A percentile compares a stretch with the other conserved stretches of the same genome.
These are phyloP conservation scores for Mesorhabditis spiculigera DNA, from an alignment of 2,888 invertebrate genomes.

Conservation along the genomic window DNA sequence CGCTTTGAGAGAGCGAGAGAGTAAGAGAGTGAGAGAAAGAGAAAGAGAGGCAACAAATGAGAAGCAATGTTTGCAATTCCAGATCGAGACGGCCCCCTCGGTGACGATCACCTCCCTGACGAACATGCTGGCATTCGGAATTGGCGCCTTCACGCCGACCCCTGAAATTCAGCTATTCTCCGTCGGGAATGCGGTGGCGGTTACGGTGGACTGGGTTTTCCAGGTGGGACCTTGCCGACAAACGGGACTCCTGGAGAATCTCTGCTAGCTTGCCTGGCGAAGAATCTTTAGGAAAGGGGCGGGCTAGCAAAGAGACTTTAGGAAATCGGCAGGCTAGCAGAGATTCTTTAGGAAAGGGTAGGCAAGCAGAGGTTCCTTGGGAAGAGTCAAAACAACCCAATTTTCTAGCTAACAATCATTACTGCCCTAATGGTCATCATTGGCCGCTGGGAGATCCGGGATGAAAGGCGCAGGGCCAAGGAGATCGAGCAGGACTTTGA, in stretches of 20 bases:
- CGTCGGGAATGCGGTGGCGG: conserved; percentile 54
- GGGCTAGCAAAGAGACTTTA: background rate
- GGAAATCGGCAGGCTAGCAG: background rate
- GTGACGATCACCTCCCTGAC: conserved; percentile 56
- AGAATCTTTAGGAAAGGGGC: too few relatives aligned
- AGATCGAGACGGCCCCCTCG: conserved; percentile 1
- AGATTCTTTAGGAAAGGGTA: background rate
- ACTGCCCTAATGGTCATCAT: conserved; percentile 51
- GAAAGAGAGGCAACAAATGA: too few relatives aligned
- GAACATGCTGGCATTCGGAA: conserved; percentile 42
- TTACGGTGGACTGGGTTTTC: conserved; percentile 47
- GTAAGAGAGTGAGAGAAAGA: too few relatives aligned
- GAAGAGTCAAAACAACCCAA: background rate
- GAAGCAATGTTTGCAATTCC: background rate
- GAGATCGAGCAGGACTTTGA: background rate
- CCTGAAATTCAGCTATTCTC: conserved; percentile 56
- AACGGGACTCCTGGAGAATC: too few relatives aligned
- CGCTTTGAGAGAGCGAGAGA: background rate
- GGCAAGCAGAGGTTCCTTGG: background rate
- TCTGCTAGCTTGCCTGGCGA: too few relatives aligned
- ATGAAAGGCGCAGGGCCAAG: background rate
- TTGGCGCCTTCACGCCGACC: conserved; percentile 52
- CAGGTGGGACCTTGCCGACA: conserved; percentile 17
- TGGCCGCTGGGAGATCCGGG: conserved; percentile 39
- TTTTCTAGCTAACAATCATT: conserved; percentile 47